Conservation (phyloP, 2,888 invertebrate genomes). For the Caenorhabditis sp. region DNA sequence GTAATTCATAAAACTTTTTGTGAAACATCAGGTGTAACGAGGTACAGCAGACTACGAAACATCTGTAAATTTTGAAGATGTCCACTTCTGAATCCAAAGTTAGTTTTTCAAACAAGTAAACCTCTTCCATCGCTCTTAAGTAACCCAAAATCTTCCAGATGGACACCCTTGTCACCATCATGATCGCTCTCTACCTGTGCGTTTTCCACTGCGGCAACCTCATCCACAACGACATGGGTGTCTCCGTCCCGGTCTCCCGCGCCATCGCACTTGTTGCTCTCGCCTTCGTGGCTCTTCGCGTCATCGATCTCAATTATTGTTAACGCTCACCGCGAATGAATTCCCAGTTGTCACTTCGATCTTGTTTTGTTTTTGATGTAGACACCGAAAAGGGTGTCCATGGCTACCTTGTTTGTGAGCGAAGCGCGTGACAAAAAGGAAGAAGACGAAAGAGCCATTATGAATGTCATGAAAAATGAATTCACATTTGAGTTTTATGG, state of each 20-base stretch:
- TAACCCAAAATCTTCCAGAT: slow-evolving; percentile 8
- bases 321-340: neutral
- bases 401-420: neutral
- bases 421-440: neutral
- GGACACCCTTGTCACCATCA: slow-evolving; percentile 6
- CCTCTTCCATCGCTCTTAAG: neutral
- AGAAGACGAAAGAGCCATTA: neutral
- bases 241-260: neutral
- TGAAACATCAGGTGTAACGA: no score
- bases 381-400: no score
- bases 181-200: slow-evolving; percentile 14
- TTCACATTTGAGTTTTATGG: neutral
- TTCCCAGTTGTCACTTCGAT: neutral
- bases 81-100: neutral
- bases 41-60: no score
- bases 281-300: slow-evolving; percentile 23
- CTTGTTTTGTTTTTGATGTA: no score
- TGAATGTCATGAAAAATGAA: neutral
- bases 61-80: no score
- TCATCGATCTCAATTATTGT: slow-evolving; percentile 20
- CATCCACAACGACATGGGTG: neutral
- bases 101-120: neutral
- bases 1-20: no score
- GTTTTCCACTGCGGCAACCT: neutral
- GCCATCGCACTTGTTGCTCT: neutral